Percentiles rank a stretch among this genome's conserved stretches.
These are phyloP conservation scores for Corvus moneduloides DNA, from an alignment of 2,113 vertebrate species.

Conservation along the genomic window DNA sequence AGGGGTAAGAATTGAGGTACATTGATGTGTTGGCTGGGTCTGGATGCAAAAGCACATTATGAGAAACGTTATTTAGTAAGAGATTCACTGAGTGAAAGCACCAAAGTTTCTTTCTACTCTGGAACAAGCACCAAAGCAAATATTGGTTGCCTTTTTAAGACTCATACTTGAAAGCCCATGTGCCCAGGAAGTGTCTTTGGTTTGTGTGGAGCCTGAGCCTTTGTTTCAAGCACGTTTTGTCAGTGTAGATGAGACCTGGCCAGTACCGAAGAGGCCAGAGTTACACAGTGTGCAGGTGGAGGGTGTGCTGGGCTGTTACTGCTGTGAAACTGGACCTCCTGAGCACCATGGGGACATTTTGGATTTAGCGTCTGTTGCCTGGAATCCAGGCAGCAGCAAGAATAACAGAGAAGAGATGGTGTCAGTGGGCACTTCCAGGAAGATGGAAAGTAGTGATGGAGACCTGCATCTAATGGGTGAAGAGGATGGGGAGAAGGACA, in stretches of 20 bases:
- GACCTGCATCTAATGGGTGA: background rate
- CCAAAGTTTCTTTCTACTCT: background rate
- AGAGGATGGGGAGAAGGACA: background rate
- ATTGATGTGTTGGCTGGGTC: background rate
- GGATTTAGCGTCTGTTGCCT: background rate
- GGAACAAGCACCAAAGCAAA: background rate
- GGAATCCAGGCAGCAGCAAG: background rate
- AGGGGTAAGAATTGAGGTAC: background rate
- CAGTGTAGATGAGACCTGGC: background rate
- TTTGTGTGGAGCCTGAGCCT: background rate
- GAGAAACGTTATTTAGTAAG: background rate
- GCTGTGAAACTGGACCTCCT: background rate
- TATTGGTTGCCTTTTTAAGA: background rate
- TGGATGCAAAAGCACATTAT: background rate
- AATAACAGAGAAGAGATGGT: background rate
- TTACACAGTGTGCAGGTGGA: background rate
- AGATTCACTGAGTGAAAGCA: background rate
- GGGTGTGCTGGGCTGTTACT: background rate
- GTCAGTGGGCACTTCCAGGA: fast-evolving
- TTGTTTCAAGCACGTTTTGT: background rate
- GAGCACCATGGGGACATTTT: background rate
- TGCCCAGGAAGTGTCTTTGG: background rate
- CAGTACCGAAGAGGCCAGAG: background rate
- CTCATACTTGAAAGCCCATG: background rate
- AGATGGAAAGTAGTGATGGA: background rate